Base-by-base conservation (phyloP, 1,140 invertebrate genomes). In the Tetramorium parvispinum region DNA sequence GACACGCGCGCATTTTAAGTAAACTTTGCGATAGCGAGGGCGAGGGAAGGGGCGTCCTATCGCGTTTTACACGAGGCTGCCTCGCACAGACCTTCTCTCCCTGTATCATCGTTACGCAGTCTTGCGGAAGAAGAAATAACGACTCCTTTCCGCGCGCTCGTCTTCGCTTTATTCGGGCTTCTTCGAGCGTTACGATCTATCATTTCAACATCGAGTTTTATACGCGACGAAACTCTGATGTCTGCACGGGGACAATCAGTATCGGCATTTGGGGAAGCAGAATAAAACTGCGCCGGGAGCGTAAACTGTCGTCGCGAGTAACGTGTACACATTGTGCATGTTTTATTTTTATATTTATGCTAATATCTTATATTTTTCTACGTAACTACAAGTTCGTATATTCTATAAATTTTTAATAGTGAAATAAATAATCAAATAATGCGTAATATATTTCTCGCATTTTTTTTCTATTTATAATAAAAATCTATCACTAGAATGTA, bases 1-100 rank as follows among this genome's bases (percentile, higher is more conserved):
- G 55, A 70, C 83, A 46, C 83, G 87, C 79, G 68, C 87, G 76
- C 87, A 89, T 89, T 88, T 89, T 89, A 86, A 89, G 88, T 86
- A 89, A 89, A 73, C 37, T 65, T 6, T 49, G 21, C 51, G 77
- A 59, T 5, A 21, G 40, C 32, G 32, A 61, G n/a, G 43, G 24
- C 57, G 78, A 68, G 43, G 37, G 53, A 24, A 16, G 27, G 71
- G 21, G 21, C 46, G 73, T 66, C 65, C 76, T 88, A 88, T 89
- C 88, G 82, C 88, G 88, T 89, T 89, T 88, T 68, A 88, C 87
- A 85, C 87, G 82, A 89, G 73, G 73, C 85, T 85, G 81, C 59
- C 40, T 71, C 59, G 51, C 76, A 59, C 46, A 68, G 32, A 43
- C 24, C 79, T 59, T 83, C 53, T 83, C 66, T 32, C 53, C 59